phyloP scores from a whole-genome alignment of 2,797 vertebrate genomes.

The Cygnus olor region DNA sequence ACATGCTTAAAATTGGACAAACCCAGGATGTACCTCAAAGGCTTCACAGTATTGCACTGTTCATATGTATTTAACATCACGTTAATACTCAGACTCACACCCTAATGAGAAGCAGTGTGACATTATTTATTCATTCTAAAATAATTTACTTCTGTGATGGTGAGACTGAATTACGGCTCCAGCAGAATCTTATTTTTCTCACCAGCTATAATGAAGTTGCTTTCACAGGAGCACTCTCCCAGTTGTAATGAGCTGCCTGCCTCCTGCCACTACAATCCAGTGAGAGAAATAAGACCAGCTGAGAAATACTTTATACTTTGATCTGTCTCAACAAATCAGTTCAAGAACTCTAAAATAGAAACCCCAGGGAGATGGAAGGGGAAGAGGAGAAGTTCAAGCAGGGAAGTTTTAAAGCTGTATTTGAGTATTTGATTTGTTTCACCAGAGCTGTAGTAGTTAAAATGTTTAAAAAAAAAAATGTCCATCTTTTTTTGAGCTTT shows the following conservation, averaged over 20 bases:
- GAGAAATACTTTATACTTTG: conserved; percentile 60
- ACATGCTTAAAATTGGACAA: background rate
- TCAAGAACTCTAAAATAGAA: conserved; percentile 58
- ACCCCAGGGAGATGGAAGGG: conserved; percentile 5
- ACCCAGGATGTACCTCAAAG: background rate
- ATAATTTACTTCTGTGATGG: conserved; percentile 20
- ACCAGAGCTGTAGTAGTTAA: background rate
- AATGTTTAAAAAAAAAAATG: background rate
- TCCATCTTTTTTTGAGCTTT: conserved; percentile 9
- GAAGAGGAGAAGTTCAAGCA: conserved; percentile 10
- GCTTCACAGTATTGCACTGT: background rate
- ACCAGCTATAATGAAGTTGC: conserved; percentile 5
- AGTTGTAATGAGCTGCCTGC: conserved; percentile 43
- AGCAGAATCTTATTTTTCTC: background rate
- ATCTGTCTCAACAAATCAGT: conserved; percentile 69
- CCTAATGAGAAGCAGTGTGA: background rate
- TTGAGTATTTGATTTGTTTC: conserved; percentile 65
- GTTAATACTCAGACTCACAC: background rate
- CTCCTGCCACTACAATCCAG: conserved; percentile 42
- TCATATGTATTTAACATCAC: conserved; percentile 19
- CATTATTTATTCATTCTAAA: conserved; percentile 41
- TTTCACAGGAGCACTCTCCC: background rate
- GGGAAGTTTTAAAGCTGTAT: conserved; percentile 41
- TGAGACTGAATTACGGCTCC: background rate
- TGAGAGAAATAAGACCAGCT: conserved; percentile 52